phyloP scores from a whole-genome alignment of 2,797 vertebrate genomes.

The Cirrhinus molitorella region DNA sequence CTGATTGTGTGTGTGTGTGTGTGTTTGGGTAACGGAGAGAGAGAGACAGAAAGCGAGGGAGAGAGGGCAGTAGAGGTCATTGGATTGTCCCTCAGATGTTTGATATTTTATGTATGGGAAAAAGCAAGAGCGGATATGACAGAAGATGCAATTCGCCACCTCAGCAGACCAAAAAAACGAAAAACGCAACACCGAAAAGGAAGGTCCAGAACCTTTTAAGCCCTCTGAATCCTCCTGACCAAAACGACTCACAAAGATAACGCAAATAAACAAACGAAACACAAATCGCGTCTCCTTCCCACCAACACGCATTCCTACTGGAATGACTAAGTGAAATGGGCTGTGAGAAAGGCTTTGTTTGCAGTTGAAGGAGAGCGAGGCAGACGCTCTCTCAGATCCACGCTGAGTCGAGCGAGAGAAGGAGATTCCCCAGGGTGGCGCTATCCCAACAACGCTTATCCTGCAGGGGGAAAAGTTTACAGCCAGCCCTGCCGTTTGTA shows the following conservation, averaged over 20 bases:
- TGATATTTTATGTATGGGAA: constrained; percentile 96
- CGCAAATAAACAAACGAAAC: constrained; percentile 21
- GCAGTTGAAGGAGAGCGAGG: constrained; percentile 62
- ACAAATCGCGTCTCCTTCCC: neutral
- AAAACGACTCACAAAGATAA: constrained; percentile 36
- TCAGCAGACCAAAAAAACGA: constrained; percentile 76
- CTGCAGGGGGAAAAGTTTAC: constrained; percentile 82
- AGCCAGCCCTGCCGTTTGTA: constrained; percentile 80
- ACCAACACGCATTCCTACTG: constrained; percentile 40
- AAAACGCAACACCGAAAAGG: constrained; percentile 71
- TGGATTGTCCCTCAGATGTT: constrained; percentile 98
- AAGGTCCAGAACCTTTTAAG: constrained; percentile 66
- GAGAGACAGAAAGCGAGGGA: constrained; percentile 73
- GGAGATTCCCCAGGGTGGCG: constrained; percentile 76
- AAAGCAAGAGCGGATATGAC: constrained; percentile 85
- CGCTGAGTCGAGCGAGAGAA: constrained; percentile 59
- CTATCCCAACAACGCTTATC: constrained; percentile 73
- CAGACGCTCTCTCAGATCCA: constrained; percentile 67
- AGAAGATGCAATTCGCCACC: constrained; percentile 84
- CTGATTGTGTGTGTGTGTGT: constrained; percentile 50
- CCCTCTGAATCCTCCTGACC: constrained; percentile 33
- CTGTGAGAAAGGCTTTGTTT: constrained; percentile 66
- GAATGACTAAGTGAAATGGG: constrained; percentile 63
- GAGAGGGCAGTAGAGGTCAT: constrained; percentile 95
- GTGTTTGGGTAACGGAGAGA: constrained; percentile 72